Conservation (phyloP, 1,140 invertebrate species). For the Diuraphis noxia region DNA sequence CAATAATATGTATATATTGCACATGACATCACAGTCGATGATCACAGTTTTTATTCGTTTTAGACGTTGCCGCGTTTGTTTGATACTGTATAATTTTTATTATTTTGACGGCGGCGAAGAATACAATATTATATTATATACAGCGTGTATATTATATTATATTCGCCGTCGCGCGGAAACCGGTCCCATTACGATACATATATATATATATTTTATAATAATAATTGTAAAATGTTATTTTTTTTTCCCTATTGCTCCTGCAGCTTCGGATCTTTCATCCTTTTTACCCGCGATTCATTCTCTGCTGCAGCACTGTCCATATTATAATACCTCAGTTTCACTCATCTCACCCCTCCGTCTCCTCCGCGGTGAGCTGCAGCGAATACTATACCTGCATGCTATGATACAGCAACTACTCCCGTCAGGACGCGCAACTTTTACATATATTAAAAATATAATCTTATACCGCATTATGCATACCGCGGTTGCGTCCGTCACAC, state of each 20-base stretch:
- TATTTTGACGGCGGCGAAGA: slow-evolving; percentile 43
- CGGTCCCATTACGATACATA: slow-evolving; percentile 49
- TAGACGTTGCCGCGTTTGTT: slow-evolving; percentile 42
- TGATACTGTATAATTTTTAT: slow-evolving; percentile 51
- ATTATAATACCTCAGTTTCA: background rate
- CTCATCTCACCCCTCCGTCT: background rate
- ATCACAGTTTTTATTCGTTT: slow-evolving; percentile 35
- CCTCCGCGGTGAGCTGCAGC: background rate
- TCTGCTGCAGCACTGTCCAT: background rate
- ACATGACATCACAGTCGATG: background rate
- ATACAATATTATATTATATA: background rate
- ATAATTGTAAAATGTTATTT: slow-evolving; percentile 53
- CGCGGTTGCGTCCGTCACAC: no score
- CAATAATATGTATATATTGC: background rate
- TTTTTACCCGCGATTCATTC: background rate
- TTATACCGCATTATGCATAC: background rate
- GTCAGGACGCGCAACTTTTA: background rate
- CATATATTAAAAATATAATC: no score
- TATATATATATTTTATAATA: background rate
- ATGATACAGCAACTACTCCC: background rate
- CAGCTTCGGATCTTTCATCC: background rate
- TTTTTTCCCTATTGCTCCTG: background rate
- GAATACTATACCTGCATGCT: no score
- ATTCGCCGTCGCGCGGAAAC: background rate
- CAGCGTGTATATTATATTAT: background rate